Percentiles rank a stretch among this genome's conserved stretches.
Conservation (phyloP, 2,888 invertebrate genomes). For the Galerucella calmariensis region DNA sequence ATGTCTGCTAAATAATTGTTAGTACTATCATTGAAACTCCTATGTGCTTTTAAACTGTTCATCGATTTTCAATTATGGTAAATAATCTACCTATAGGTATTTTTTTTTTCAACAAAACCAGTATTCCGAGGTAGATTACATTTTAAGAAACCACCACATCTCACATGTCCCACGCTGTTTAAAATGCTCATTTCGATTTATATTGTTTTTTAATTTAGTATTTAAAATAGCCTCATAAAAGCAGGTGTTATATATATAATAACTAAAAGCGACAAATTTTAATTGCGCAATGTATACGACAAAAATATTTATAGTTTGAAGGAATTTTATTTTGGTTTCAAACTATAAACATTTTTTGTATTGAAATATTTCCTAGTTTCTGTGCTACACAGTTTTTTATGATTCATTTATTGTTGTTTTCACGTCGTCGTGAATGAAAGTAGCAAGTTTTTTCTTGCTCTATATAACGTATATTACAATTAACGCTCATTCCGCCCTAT, state of each 20-base stretch:
- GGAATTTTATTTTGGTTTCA: neutral
- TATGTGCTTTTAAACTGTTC: conserved; percentile 20
- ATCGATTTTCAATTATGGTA: conserved; percentile 30
- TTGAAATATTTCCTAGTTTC: neutral
- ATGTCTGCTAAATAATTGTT: conserved; percentile 15
- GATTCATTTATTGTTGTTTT: no score
- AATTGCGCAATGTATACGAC: conserved; percentile 1
- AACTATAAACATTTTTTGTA: neutral
- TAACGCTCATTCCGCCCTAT: conserved; percentile 13
- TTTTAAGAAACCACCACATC: neutral
- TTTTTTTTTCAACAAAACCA: neutral
- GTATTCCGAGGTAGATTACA: conserved; percentile 1
- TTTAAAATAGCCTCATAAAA: neutral
- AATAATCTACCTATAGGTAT: neutral
- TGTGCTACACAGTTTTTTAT: neutral
- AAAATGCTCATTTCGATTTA: neutral
- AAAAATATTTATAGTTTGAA: neutral
- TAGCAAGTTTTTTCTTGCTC: neutral
- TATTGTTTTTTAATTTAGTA: neutral
- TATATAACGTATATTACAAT: conserved; percentile 15
- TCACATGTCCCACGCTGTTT: neutral
- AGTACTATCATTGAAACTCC: conserved; percentile 22
- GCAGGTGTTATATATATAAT: neutral
- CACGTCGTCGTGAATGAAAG: no score
- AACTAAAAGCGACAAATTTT: neutral